Evolutionary conservation across 2,113 vertebrate species (phyloP).

Genomic region (Apistogramma diplotaenia): DNA sequence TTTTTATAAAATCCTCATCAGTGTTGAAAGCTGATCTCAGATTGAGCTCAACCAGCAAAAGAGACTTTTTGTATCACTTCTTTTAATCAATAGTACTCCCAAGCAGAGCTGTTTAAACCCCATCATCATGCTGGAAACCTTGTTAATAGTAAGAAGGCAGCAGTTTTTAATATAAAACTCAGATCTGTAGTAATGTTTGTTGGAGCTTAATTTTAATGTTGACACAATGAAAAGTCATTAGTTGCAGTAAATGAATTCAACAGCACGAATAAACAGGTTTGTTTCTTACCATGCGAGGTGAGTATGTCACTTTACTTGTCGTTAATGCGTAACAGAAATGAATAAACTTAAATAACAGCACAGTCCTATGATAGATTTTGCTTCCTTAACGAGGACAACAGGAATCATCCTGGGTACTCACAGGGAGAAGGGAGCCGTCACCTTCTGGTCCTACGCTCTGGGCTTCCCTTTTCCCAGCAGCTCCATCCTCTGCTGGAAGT

Average conservation of each 20-base stretch:
- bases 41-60: neutral
- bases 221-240: neutral
- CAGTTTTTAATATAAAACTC: neutral
- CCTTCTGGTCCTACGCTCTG: conserved; percentile 96
- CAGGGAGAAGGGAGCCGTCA: conserved; percentile 94
- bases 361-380: neutral
- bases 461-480: conserved; percentile 90
- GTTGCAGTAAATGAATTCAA: neutral
- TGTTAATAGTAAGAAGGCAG: neutral
- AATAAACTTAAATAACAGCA: neutral
- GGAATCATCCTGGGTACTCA: conserved; percentile 97
- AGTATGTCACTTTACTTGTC: no score
- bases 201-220: neutral
- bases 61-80: neutral
- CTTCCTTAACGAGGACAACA: conserved; percentile 77
- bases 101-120: neutral
- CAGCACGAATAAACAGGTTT: neutral
- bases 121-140: neutral
- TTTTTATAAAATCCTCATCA: no score
- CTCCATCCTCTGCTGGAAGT: conserved; percentile 97
- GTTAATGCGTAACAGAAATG: neutral
- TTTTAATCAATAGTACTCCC: neutral
- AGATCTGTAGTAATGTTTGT: neutral
- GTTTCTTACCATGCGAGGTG: neutral
- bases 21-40: neutral